Evolutionary conservation across 2,888 invertebrate species (phyloP).

Genomic region (Alitta virens): DNA sequence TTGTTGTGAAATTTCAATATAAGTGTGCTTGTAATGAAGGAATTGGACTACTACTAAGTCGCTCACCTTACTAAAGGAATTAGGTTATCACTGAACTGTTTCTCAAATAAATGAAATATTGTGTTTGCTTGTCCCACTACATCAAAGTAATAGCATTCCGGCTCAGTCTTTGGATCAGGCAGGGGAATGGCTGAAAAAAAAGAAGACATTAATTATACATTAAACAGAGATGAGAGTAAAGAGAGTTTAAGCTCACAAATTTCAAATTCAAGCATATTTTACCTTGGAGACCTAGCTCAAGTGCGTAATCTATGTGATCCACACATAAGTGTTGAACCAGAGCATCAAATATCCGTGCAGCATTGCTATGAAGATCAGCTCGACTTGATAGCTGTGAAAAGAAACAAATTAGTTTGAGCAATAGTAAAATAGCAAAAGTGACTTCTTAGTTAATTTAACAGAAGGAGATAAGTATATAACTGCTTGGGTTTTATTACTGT

Average conservation of each 20-base stretch:
- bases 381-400: slow-evolving; percentile 78
- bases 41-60: too few species aligned
- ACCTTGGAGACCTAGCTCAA: slow-evolving; percentile 82
- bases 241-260: too few species aligned
- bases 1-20: too few species aligned
- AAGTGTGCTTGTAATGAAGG: too few species aligned
- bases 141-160: slow-evolving; percentile 89
- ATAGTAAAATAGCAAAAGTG: too few species aligned
- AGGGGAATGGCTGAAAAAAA: slow-evolving; percentile 55
- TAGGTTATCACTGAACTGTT: slow-evolving; percentile 85
- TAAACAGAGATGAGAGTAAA: too few species aligned
- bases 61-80: slow-evolving; percentile 82
- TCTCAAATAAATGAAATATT: slow-evolving; percentile 88
- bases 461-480: too few species aligned
- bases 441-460: too few species aligned
- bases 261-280: too few species aligned
- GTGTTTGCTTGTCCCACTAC: slow-evolving; percentile 86
- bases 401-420: slow-evolving; percentile 29
- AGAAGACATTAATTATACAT: too few species aligned
- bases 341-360: slow-evolving; percentile 76
- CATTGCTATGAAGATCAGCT: slow-evolving; percentile 75
- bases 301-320: slow-evolving; percentile 94
- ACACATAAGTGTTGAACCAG: slow-evolving; percentile 79
- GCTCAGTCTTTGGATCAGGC: slow-evolving; percentile 80
- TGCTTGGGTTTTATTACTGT: too few species aligned